phyloP scores from a whole-genome alignment of 1,140 invertebrate genomes.

The Limonius californicus region DNA sequence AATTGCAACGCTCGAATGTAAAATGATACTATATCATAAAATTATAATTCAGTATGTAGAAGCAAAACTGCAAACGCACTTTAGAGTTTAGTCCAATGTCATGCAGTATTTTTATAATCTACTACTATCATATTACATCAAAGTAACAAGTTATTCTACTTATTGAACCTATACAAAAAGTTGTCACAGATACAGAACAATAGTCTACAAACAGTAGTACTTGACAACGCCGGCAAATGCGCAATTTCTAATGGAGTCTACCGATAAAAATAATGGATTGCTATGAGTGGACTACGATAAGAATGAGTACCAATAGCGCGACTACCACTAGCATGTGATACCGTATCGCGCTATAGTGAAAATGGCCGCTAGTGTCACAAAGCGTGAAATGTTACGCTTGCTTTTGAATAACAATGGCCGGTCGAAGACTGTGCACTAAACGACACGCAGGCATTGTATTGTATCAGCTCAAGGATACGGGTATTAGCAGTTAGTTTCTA shows the following conservation, averaged over 20 bases:
- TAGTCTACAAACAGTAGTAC: constrained; percentile 2
- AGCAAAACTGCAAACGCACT: not conserved
- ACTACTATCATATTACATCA: not conserved
- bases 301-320: constrained; percentile 8
- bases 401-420: constrained; percentile 40
- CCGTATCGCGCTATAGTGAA: constrained; percentile 22
- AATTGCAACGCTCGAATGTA: no score
- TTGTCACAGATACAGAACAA: not conserved
- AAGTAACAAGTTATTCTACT: not conserved
- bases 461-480: constrained; percentile 21
- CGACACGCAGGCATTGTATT: constrained; percentile 27
- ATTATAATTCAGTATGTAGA: not conserved
- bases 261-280: constrained; percentile 20
- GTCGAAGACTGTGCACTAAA: constrained; percentile 27
- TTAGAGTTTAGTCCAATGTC: not conserved
- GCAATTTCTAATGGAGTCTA: constrained; percentile 26
- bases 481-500: constrained; percentile 25
- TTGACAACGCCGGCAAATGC: constrained; percentile 2
- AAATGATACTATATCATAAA: not conserved
- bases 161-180: not conserved
- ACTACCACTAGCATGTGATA: constrained; percentile 16
- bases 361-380: constrained; percentile 35
- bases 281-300: constrained; percentile 13
- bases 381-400: constrained; percentile 42
- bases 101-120: not conserved